Evolutionary conservation across 2,888 invertebrate species (phyloP), one percentile per base, ranked within the genome.

Genomic region (Tenthredo notha): DNA sequence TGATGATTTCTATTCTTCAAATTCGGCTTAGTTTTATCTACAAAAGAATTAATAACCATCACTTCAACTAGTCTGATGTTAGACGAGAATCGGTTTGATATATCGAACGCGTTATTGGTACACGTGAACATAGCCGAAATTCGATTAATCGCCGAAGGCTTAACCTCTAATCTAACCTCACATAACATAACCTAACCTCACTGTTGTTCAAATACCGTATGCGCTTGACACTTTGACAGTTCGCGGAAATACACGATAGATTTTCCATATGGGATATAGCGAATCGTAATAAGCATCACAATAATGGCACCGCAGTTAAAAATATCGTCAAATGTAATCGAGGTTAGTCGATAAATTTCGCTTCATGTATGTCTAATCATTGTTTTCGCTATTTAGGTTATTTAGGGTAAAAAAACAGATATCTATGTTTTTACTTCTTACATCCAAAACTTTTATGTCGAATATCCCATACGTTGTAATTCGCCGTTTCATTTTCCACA

Each of bases 221-320:
- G 40, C 25, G 18, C 18, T 58, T 29, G 12, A 37, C n/a, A 40
- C 15, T 54, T 80, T 80, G 80, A 77, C 80, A 61, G 58, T 54
- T 29, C 12, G 2, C 47, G 10, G 18, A 77, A 15, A 50, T 33
- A 61, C 40, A 33, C 6, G 5, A 21, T 37, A 58, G 21, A 80
- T 47, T 47, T 18, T 40, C 83, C 83, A 67, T 67, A 83, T 83
- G 83, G 83, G 47, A 67, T 25, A 47, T 18, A 29, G 47, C n/a
- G 18, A 83, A 47, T 67, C 47, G 37, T 29, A 40, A 21, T 75
- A 33, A 29, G 40, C 29, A 84, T 67, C 72, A 67, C 9, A 85
- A 95, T 94, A 94, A 97, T 97, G 97, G 95, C 96, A 94, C 96
- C 96, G 91, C 96, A 96, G 94, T 95, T 97, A 90, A 96, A 95